Conservation (phyloP, 2,888 invertebrate genomes). For the Drosophila yooni region DNA sequence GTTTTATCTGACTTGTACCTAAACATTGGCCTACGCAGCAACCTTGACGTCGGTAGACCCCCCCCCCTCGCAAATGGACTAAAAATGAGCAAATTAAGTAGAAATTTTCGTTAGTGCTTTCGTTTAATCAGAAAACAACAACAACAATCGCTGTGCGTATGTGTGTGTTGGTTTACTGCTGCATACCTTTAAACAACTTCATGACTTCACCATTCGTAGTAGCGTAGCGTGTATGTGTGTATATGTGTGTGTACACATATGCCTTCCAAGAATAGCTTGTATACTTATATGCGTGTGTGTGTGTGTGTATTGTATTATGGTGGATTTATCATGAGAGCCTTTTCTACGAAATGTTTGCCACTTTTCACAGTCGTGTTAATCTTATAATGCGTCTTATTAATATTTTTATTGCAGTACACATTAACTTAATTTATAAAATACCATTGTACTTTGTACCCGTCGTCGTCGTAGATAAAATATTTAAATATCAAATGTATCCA, state of each 20-base stretch:
- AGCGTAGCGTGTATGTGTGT: conserved; percentile 54
- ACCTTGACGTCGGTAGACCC: conserved; percentile 41
- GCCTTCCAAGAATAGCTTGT: conserved; percentile 65
- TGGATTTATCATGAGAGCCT: conserved; percentile 69
- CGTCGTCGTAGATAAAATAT: not conserved
- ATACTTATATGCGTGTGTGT: conserved; percentile 8
- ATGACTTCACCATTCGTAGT: conserved; percentile 68
- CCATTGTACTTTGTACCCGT: not conserved
- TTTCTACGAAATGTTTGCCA: conserved; percentile 62
- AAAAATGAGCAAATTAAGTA: conserved; percentile 64
- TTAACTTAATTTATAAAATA: not conserved
- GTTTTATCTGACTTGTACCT: conserved; percentile 10
- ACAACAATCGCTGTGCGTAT: conserved; percentile 14
- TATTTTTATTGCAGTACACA: conserved; percentile 31
- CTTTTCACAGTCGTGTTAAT: conserved; percentile 68
- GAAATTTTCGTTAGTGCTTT: conserved; percentile 73
- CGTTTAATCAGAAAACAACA: conserved; percentile 72
- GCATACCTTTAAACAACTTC: conserved; percentile 61
- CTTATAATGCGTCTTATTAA: conserved; percentile 55
- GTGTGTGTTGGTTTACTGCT: conserved; percentile 28
- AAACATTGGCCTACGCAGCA: conserved; percentile 35
- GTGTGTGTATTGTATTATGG: conserved; percentile 20
- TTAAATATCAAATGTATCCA: conserved; percentile 17
- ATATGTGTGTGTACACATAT: conserved; percentile 34
- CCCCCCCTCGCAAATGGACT: conserved; percentile 19